Evolutionary conservation across 2,113 vertebrate species (phyloP).

Genomic region (Cynocephalus volans): DNA sequence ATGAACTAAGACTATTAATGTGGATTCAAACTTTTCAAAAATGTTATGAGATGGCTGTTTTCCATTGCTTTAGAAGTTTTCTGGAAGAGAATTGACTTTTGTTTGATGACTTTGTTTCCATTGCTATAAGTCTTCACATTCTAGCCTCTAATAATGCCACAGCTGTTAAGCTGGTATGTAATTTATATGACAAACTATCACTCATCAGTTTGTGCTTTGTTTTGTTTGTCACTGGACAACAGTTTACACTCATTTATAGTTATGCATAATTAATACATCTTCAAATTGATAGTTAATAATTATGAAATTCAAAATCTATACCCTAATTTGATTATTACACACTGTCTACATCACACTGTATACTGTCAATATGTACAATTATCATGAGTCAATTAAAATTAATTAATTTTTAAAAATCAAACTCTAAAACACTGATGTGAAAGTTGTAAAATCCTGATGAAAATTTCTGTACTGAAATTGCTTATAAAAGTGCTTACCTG

Average conservation of each 20-base stretch:
- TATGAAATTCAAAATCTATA: too few relatives aligned
- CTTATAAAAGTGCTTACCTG: background rate
- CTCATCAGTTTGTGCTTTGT: background rate
- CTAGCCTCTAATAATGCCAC: background rate
- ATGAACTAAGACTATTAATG: background rate
- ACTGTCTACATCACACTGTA: too few relatives aligned
- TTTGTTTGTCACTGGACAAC: background rate
- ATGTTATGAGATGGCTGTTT: background rate
- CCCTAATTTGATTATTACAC: too few relatives aligned
- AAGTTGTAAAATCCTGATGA: background rate
- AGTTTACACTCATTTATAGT: background rate
- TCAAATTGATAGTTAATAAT: background rate
- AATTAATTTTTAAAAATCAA: conserved; percentile 20
- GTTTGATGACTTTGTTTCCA: background rate
- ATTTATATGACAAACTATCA: background rate
- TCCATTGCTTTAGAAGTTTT: background rate
- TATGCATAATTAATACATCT: background rate
- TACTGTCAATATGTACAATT: too few relatives aligned
- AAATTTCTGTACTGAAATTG: background rate
- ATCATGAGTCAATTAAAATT: too few relatives aligned
- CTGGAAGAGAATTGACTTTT: conserved; percentile 7
- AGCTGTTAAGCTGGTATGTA: background rate
- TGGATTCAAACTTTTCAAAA: background rate
- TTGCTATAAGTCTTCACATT: background rate
- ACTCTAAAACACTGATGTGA: conserved; percentile 49